Conservation (phyloP, 2,888 invertebrate species). For the Resseliella maxima region DNA sequence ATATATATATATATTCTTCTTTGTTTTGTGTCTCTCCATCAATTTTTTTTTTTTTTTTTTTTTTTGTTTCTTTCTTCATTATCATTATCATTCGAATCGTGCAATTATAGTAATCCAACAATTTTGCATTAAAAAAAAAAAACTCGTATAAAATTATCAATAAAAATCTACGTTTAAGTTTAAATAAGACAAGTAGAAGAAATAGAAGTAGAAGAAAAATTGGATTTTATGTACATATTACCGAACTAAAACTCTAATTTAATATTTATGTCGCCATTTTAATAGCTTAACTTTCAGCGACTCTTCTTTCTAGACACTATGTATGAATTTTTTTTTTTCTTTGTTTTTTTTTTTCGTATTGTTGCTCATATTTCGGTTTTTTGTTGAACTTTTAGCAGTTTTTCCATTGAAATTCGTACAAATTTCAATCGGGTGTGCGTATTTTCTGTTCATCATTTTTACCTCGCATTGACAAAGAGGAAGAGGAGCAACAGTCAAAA, state of each 20-base stretch:
- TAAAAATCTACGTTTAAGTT: constrained; percentile 24
- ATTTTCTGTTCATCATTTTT: too few relatives aligned
- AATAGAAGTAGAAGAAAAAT: not conserved
- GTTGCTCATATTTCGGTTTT: too few relatives aligned
- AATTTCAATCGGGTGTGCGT: not conserved
- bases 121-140: not conserved
- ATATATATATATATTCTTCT: too few relatives aligned
- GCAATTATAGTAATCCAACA: too few relatives aligned
- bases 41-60: not conserved
- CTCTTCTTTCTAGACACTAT: not conserved
- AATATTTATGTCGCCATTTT: not conserved
- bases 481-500: too few relatives aligned
- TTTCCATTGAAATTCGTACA: not conserved
- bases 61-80: not conserved
- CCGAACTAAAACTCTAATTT: constrained; percentile 9
- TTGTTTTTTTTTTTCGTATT: too few relatives aligned
- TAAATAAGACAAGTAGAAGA: not conserved
- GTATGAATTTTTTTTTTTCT: constrained; percentile 12
- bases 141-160: constrained; percentile 38
- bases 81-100: too few relatives aligned
- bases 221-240: constrained; percentile 19
- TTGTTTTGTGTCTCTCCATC: too few relatives aligned
- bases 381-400: not conserved
- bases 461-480: not conserved
- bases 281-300: not conserved